Evolutionary conservation across 2,797 vertebrate genomes (phyloP).

Genomic region (Acrossocheilus fasciatus): DNA sequence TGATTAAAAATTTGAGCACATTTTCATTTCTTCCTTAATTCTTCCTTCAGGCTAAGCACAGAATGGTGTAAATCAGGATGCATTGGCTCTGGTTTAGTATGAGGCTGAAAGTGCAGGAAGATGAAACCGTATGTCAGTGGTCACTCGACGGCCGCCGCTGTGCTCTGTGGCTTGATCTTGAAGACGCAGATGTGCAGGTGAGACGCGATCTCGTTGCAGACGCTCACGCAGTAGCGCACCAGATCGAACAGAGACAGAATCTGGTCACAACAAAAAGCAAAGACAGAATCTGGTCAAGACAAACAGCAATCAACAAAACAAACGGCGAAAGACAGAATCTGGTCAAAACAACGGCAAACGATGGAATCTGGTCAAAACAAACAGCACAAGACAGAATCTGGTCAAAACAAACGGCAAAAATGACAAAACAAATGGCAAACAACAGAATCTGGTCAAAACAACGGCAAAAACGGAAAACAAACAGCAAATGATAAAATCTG

Average conservation of each 20-base stretch:
- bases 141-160: conserved; percentile 74
- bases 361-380: no score
- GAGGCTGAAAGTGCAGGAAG: conserved; percentile 64
- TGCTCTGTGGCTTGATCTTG: conserved; percentile 86
- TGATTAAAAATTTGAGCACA: not conserved
- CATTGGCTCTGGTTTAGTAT: not conserved
- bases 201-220: conserved; percentile 97
- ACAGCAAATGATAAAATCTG: no score
- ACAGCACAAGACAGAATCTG: no score
- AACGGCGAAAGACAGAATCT: no score
- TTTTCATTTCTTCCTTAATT: not conserved
- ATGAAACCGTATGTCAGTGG: conserved; percentile 59
- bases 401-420: no score
- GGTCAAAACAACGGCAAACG: no score
- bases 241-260: conserved; percentile 94
- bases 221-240: conserved; percentile 95
- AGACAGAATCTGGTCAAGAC: not conserved
- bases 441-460: no score
- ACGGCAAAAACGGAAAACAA: no score
- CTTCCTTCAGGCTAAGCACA: not conserved
- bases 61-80: not conserved
- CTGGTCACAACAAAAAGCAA: conserved; percentile 68
- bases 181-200: conserved; percentile 97
- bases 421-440: no score
- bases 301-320: no score